These are phyloP conservation scores for Mycteria americana DNA, from an alignment of 2,797 vertebrate species.

Conservation along the genomic window DNA sequence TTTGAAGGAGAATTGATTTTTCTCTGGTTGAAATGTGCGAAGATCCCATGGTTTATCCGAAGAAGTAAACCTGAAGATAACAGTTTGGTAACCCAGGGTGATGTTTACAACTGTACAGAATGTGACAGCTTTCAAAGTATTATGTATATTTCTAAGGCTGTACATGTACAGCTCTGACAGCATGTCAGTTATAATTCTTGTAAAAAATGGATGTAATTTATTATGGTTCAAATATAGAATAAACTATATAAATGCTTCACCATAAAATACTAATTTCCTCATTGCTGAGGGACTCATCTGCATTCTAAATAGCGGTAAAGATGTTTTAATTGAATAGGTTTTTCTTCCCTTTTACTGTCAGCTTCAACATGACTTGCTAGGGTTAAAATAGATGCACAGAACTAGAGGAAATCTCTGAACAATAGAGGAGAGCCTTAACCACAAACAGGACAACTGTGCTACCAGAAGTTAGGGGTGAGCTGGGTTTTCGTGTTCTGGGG, in stretches of 20 bases:
- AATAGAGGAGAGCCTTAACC: constrained; percentile 31
- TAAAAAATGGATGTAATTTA: constrained; percentile 77
- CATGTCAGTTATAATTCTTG: constrained; percentile 80
- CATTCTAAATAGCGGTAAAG: constrained; percentile 65
- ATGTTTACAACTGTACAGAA: constrained; percentile 78
- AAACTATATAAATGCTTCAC: constrained; percentile 69
- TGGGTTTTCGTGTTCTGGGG: constrained; percentile 56
- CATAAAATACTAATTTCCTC: constrained; percentile 75
- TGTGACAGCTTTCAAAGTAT: constrained; percentile 80
- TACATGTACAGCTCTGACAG: constrained; percentile 77
- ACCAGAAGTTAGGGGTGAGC: constrained; percentile 49
- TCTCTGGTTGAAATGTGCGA: constrained; percentile 44
- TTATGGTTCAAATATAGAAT: constrained; percentile 78
- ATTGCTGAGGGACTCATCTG: constrained; percentile 70
- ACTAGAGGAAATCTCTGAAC: constrained; percentile 39
- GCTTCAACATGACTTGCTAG: constrained; percentile 49
- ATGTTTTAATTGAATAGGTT: constrained; percentile 70
- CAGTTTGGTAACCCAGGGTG: constrained; percentile 73
- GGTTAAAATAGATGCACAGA: constrained; percentile 66
- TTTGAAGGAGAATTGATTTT: constrained; percentile 57
- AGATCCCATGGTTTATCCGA: constrained; percentile 20
- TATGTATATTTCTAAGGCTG: constrained; percentile 74
- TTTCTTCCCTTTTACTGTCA: constrained; percentile 32
- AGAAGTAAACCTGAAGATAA: constrained; percentile 67
- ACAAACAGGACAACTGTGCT: constrained; percentile 58